Percentiles rank a stretch among this genome's conserved stretches.
Evolutionary conservation across 2,113 vertebrate genomes (phyloP).

Genomic region (Phoenicopterus ruber): DNA sequence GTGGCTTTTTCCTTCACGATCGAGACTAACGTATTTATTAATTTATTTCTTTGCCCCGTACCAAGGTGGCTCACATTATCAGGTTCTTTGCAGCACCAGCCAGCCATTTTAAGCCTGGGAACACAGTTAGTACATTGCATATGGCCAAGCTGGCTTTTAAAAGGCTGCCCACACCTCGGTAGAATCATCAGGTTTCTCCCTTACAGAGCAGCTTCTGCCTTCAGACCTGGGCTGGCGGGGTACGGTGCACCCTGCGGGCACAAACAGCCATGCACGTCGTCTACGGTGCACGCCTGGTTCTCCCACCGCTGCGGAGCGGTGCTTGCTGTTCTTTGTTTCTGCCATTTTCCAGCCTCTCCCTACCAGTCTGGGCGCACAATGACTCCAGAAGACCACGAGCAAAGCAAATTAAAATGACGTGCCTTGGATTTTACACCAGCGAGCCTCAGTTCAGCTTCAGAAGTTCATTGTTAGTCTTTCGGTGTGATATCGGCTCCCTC

Average conservation of each 20-base stretch:
- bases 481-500: background rate
- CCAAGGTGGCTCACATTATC: background rate
- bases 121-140: background rate
- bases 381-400: constrained; percentile 1
- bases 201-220: background rate
- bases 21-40: background rate
- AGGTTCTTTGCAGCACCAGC: background rate
- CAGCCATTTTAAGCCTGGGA: background rate
- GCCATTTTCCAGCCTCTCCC: background rate
- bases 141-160: background rate
- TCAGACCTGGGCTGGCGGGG: background rate
- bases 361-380: background rate
- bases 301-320: background rate
- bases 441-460: background rate
- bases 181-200: background rate
- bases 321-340: background rate
- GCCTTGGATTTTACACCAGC: background rate
- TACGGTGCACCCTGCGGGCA: background rate
- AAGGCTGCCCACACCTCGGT: background rate
- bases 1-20: background rate
- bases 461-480: constrained; percentile 44
- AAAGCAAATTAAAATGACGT: background rate
- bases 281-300: background rate
- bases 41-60: background rate
- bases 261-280: background rate